phyloP scores from a whole-genome alignment of 2,113 vertebrate species.

The Hippolais icterina region DNA sequence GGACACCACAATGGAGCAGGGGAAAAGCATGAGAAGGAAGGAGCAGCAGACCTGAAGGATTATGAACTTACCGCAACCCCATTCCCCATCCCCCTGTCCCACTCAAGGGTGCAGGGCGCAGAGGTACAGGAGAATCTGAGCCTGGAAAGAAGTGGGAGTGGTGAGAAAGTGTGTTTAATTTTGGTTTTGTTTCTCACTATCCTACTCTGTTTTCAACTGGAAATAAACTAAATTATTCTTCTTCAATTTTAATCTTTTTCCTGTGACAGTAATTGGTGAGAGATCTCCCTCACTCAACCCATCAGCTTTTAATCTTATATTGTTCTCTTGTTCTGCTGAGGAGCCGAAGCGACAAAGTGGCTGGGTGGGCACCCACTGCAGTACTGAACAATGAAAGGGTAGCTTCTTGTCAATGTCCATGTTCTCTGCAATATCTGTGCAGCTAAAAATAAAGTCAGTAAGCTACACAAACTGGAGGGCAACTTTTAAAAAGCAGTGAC shows the following conservation, averaged over 20 bases:
- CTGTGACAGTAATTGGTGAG: neutral
- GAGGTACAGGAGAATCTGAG: neutral
- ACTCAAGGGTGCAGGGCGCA: rapidly evolving
- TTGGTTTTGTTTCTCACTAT: neutral
- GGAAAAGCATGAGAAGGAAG: neutral
- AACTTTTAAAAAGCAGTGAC: neutral
- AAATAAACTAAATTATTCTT: neutral
- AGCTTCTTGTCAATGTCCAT: neutral
- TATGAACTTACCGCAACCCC: rapidly evolving
- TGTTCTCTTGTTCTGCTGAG: neutral
- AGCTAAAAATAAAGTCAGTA: neutral
- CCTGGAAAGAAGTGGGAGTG: neutral
- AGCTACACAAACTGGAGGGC: neutral
- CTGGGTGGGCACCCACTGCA: neutral
- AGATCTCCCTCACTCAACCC: neutral
- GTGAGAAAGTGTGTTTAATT: neutral
- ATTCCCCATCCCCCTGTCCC: neutral
- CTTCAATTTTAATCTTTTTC: neutral
- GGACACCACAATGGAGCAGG: neutral
- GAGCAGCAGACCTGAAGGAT: neutral
- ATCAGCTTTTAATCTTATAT: neutral
- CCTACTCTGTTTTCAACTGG: neutral
- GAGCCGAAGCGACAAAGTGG: neutral
- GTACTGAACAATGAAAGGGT: neutral
- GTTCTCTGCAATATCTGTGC: neutral